These are phyloP conservation scores for Plectrocnemia conspersa DNA, from an alignment of 1,140 invertebrate genomes.

Conservation along the genomic window DNA sequence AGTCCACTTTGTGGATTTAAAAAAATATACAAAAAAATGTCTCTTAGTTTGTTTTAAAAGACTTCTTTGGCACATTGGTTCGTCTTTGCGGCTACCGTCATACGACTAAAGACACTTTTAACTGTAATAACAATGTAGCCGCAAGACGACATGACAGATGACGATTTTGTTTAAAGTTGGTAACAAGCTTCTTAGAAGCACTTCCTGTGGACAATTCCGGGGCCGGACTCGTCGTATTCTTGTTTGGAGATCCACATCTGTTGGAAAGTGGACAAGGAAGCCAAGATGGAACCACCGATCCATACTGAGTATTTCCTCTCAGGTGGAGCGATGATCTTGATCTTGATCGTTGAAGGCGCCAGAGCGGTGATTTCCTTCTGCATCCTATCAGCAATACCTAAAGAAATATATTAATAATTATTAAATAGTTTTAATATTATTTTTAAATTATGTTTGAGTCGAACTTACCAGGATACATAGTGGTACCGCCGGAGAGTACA, in stretches of 20 bases:
- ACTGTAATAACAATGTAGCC: too few relatives aligned
- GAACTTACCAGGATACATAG: slow-evolving; percentile 61
- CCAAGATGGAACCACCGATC: slow-evolving; percentile 84
- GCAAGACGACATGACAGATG: not conserved
- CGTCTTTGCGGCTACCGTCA: not conserved
- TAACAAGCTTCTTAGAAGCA: slow-evolving; percentile 76
- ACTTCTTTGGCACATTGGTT: not conserved
- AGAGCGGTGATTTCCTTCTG: slow-evolving; percentile 84
- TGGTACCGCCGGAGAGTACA: slow-evolving; percentile 78
- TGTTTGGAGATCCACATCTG: slow-evolving; percentile 96
- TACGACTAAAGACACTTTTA: slow-evolving; percentile 11
- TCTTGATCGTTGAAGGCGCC: slow-evolving; percentile 86
- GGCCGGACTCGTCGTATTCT: slow-evolving; percentile 92
- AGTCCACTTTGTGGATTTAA: too few relatives aligned
- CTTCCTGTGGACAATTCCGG: slow-evolving; percentile 91
- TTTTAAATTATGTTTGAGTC: not conserved
- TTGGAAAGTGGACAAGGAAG: slow-evolving; percentile 84
- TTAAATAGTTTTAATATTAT: not conserved
- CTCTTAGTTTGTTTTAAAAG: slow-evolving; percentile 2
- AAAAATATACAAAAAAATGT: slow-evolving; percentile 3
- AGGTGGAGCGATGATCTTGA: slow-evolving; percentile 90
- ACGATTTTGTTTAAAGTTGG: not conserved
- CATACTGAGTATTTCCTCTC: slow-evolving; percentile 90
- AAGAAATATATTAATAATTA: not conserved
- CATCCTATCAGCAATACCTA: slow-evolving; percentile 79